These are phyloP conservation scores for Brenthis ino DNA, from an alignment of 2,888 invertebrate species.

Conservation along the genomic window DNA sequence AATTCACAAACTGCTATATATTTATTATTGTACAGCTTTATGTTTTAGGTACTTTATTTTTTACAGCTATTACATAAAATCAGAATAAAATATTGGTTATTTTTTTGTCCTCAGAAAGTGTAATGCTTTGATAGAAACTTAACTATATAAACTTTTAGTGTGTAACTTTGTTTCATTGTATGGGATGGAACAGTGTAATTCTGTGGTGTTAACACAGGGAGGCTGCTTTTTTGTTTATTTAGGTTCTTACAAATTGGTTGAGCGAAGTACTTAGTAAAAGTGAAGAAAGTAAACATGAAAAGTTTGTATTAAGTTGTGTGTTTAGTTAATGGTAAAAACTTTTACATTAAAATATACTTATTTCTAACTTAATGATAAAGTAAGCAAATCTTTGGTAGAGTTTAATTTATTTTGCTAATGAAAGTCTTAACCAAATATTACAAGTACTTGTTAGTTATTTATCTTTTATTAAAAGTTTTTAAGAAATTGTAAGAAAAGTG, in stretches of 20 bases:
- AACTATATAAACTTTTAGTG: slow-evolving; percentile 67
- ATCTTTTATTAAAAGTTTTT: no score
- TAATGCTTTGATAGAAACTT: not conserved
- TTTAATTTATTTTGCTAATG: no score
- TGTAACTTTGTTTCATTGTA: not conserved
- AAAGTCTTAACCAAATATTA: no score
- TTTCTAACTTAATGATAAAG: not conserved
- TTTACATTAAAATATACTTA: not conserved
- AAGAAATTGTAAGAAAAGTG: no score
- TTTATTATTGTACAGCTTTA: no score
- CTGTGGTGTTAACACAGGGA: slow-evolving; percentile 3
- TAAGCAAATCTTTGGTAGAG: not conserved
- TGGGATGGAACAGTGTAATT: slow-evolving; percentile 5
- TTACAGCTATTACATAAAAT: no score
- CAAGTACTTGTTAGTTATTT: no score
- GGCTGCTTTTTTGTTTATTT: slow-evolving; percentile 5
- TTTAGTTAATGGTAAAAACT: not conserved
- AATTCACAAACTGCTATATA: no score
- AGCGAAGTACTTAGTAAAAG: not conserved
- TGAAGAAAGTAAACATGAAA: slow-evolving; percentile 8
- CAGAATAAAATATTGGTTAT: no score
- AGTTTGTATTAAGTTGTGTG: not conserved
- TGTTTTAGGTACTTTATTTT: no score
- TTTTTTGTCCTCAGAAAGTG: no score
- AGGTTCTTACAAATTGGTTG: slow-evolving; percentile 6